A percentile compares a stretch with the other conserved stretches of the same genome.
Evolutionary conservation across 1,140 invertebrate species (phyloP).

Genomic region (Lanistes nyassanus): DNA sequence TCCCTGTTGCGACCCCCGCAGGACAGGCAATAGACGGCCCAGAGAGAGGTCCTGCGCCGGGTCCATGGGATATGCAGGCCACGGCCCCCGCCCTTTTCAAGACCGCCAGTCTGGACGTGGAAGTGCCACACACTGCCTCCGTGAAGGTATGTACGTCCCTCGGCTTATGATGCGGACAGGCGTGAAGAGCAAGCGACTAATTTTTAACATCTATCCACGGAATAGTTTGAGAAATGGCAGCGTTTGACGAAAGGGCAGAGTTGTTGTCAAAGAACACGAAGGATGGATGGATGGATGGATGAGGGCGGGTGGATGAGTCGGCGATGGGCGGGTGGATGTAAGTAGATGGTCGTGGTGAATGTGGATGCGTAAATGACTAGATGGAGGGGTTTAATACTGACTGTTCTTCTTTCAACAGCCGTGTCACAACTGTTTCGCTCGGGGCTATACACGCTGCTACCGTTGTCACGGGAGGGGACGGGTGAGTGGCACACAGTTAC

Average conservation of each 20-base stretch:
- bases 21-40: slow-evolving; percentile 69
- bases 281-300: too few relatives aligned
- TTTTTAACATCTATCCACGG: too few relatives aligned
- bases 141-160: slow-evolving; percentile 63
- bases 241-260: too few relatives aligned
- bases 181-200: too few relatives aligned
- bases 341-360: too few relatives aligned
- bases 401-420: slow-evolving; percentile 41
- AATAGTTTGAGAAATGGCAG: too few relatives aligned
- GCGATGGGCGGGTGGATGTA: too few relatives aligned
- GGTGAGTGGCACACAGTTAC: slow-evolving; percentile 67
- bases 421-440: slow-evolving; percentile 71
- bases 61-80: slow-evolving; percentile 71
- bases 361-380: too few relatives aligned
- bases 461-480: slow-evolving; percentile 71
- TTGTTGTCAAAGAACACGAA: too few relatives aligned
- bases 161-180: too few relatives aligned
- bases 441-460: slow-evolving; percentile 69
- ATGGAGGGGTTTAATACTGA: neutral
- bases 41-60: slow-evolving; percentile 68
- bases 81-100: slow-evolving; percentile 65
- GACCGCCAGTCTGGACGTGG: slow-evolving; percentile 66
- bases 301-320: too few relatives aligned
- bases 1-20: slow-evolving; percentile 29
- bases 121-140: slow-evolving; percentile 73